phyloP scores from a whole-genome alignment of 1,140 invertebrate species.

The Galleria mellonella region DNA sequence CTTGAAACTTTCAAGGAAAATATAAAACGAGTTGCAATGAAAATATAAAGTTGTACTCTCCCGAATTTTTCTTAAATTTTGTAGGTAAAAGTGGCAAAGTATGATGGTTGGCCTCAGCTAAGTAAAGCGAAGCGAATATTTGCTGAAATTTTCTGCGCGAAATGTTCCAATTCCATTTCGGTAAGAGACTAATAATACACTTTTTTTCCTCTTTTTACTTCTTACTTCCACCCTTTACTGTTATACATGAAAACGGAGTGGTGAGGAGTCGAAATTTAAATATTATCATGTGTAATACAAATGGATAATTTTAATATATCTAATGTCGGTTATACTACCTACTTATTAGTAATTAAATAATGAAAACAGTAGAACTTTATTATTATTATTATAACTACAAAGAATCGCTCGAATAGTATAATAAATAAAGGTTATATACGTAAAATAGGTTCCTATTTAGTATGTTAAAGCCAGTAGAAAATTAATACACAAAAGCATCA shows the following conservation, averaged over 20 bases:
- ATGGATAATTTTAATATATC: too few relatives aligned
- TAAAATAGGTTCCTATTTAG: too few relatives aligned
- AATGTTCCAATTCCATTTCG: constrained; percentile 74
- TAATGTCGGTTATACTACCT: too few relatives aligned
- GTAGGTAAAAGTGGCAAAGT: constrained; percentile 57
- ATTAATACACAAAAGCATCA: too few relatives aligned
- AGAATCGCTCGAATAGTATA: too few relatives aligned
- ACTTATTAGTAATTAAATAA: too few relatives aligned
- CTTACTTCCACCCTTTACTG: constrained; percentile 71
- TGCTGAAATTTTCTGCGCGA: constrained; percentile 62
- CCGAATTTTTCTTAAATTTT: constrained; percentile 56
- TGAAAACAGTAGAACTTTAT: too few relatives aligned
- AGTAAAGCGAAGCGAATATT: constrained; percentile 69
- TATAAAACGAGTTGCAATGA: constrained; percentile 27
- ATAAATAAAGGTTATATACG: too few relatives aligned
- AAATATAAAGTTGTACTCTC: constrained; percentile 37
- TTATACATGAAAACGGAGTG: constrained; percentile 52
- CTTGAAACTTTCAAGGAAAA: constrained; percentile 18
- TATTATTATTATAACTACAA: too few relatives aligned
- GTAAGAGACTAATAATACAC: constrained; percentile 73
- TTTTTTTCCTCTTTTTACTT: constrained; percentile 70
- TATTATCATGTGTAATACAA: too few relatives aligned
- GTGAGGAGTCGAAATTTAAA: constrained; percentile 28
- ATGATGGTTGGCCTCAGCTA: constrained; percentile 60
- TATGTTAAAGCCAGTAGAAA: too few relatives aligned